Evolutionary conservation across 1,140 invertebrate species (phyloP).

Genomic region (Formica exsecta): DNA sequence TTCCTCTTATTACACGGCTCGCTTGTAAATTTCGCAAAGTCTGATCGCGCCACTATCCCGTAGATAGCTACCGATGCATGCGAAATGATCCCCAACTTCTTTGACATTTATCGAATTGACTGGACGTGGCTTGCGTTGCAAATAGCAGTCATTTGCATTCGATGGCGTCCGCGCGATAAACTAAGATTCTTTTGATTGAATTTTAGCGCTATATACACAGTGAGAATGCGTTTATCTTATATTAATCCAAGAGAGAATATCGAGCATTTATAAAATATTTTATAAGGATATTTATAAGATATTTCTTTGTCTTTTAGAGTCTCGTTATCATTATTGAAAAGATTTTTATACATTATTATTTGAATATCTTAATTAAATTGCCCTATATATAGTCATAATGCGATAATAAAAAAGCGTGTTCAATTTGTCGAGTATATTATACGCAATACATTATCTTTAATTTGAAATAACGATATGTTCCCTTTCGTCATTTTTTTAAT

Average conservation of each 20-base stretch:
- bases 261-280: background rate
- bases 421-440: background rate
- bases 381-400: background rate
- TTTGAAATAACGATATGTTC: background rate
- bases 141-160: slow-evolving; percentile 15
- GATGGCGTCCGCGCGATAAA: background rate
- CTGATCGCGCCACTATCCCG: slow-evolving; percentile 4
- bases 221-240: background rate
- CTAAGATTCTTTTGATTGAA: slow-evolving; percentile 29
- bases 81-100: slow-evolving; percentile 29
- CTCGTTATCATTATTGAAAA: no score
- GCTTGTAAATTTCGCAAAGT: slow-evolving; percentile 38
- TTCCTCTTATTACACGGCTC: slow-evolving; percentile 25
- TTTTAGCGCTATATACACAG: background rate
- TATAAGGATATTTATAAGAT: background rate
- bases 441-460: no score
- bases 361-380: background rate
- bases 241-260: background rate
- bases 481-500: background rate
- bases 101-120: slow-evolving; percentile 49
- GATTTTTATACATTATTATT: no score
- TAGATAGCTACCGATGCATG: slow-evolving; percentile 28
- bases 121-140: slow-evolving; percentile 41
- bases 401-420: background rate
- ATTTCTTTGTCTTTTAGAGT: no score